Conservation (phyloP, 1,140 invertebrate species). For the Lysiphlebus fabarum region DNA sequence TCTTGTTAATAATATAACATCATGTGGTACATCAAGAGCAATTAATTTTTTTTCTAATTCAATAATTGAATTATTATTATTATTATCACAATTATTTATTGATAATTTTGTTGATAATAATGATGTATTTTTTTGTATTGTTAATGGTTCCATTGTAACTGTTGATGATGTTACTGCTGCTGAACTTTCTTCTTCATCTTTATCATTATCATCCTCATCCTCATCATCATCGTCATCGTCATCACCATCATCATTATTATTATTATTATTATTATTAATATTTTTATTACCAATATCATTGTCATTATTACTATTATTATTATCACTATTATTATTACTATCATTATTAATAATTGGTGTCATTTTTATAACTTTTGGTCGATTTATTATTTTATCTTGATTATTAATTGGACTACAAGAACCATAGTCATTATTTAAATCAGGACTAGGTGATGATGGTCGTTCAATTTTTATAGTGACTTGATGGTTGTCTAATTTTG, state of each 20-base stretch:
- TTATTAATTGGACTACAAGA: not conserved
- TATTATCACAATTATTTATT: conserved; percentile 23
- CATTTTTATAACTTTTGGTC: conserved; percentile 13
- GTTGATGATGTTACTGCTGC: conserved; percentile 50
- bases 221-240: too few relatives aligned
- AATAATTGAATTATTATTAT: conserved; percentile 29
- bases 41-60: conserved; percentile 41
- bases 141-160: conserved; percentile 36
- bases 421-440: not conserved
- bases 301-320: too few relatives aligned
- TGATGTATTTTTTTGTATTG: conserved; percentile 30
- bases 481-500: not conserved
- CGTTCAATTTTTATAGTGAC: conserved; percentile 6
- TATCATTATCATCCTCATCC: too few relatives aligned
- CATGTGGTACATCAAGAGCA: conserved; percentile 43
- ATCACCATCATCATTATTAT: too few relatives aligned
- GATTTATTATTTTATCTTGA: conserved; percentile 24
- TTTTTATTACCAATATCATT: too few relatives aligned
- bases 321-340: too few relatives aligned
- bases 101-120: conserved; percentile 40
- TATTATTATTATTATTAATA: too few relatives aligned
- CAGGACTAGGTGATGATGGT: conserved; percentile 13
- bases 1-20: conserved; percentile 38
- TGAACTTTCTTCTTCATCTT: conserved; percentile 45
- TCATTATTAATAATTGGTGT: conserved; percentile 9